Evolutionary conservation across 2,113 vertebrate genomes (phyloP).

Genomic region (Hemibates koningsi): DNA sequence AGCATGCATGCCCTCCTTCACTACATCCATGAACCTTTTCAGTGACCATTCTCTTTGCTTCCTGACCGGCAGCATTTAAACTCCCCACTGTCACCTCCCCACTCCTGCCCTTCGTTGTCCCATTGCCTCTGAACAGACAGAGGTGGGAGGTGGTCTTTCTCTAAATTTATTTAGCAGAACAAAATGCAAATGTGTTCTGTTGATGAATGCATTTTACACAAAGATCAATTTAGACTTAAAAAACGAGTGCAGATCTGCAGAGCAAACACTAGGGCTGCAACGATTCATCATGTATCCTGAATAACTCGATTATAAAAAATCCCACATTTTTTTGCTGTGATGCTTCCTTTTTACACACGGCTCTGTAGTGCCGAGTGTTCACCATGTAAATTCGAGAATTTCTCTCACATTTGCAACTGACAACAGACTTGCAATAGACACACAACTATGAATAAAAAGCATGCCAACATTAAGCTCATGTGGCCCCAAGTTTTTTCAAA

Average conservation of each 20-base stretch:
- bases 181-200: not conserved
- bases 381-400: not conserved
- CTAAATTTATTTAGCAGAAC: not conserved
- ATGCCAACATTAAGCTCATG: not conserved
- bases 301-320: not conserved
- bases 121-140: not conserved
- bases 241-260: not conserved
- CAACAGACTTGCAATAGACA: not conserved
- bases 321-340: not conserved
- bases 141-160: not conserved
- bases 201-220: not conserved
- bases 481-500: not conserved
- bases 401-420: not conserved
- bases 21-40: not conserved
- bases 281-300: not conserved
- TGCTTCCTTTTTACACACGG: not conserved
- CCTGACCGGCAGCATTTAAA: too few relatives aligned
- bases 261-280: not conserved
- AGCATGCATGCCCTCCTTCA: not conserved
- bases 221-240: not conserved
- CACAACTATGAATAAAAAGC: not conserved
- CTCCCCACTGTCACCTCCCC: too few relatives aligned
- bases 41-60: not conserved
- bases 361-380: not conserved
- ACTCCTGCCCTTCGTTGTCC: not conserved